Conservation (phyloP, 2,888 invertebrate species). For the Drosophila barbarae region DNA sequence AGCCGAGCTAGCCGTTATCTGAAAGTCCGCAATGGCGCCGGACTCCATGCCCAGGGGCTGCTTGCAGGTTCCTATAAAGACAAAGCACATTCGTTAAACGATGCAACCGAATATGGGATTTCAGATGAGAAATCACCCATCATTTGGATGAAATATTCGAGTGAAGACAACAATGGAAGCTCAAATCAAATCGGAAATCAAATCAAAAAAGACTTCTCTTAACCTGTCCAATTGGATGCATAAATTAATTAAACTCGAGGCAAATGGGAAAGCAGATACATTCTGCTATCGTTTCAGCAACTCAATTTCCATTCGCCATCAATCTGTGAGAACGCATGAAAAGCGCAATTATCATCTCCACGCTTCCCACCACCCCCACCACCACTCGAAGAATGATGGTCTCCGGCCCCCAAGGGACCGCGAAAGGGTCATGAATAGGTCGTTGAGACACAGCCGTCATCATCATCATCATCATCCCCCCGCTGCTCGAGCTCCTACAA, state of each 20-base stretch:
- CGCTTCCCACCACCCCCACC: slow-evolving; percentile 25
- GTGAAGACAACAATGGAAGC: slow-evolving; percentile 43
- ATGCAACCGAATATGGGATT: slow-evolving; percentile 4
- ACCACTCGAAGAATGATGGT: slow-evolving; percentile 46
- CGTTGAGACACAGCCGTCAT: slow-evolving; percentile 66
- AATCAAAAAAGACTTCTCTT: slow-evolving; percentile 49
- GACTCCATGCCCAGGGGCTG: slow-evolving; percentile 90
- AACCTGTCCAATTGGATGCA: slow-evolving; percentile 32
- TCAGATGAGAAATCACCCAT: slow-evolving; percentile 47
- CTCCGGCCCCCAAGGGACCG: slow-evolving; percentile 49
- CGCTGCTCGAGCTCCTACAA: slow-evolving; percentile 29
- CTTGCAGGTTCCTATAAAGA: slow-evolving; percentile 83
- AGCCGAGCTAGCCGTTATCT: slow-evolving; percentile 89
- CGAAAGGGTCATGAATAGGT: slow-evolving; percentile 71
- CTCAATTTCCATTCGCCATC: slow-evolving; percentile 64
- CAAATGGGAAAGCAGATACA: slow-evolving; percentile 43
- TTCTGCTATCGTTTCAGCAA: slow-evolving; percentile 45
- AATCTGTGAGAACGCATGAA: slow-evolving; percentile 67
- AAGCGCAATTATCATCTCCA: slow-evolving; percentile 67
- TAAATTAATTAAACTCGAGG: slow-evolving; percentile 57
- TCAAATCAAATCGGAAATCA: slow-evolving; percentile 49
- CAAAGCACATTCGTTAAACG: slow-evolving; percentile 5
- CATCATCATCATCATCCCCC: slow-evolving; percentile 39
- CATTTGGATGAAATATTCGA: slow-evolving; percentile 58
- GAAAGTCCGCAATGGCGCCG: slow-evolving; percentile 87